Base-by-base conservation (phyloP, 1,140 invertebrate genomes). In the Stratiolaelaps scimitus region DNA sequence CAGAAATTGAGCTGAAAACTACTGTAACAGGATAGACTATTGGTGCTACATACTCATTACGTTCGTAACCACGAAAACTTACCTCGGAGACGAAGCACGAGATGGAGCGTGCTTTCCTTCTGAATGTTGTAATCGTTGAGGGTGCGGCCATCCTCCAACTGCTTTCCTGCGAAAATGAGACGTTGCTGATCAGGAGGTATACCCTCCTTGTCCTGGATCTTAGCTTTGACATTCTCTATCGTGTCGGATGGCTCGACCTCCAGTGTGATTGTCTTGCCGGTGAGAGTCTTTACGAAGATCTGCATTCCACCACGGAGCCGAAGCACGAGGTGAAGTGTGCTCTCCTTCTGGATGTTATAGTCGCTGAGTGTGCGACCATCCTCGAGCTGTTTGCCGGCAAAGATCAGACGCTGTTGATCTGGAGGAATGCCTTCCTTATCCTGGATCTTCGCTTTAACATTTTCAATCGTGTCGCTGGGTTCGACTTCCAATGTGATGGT, bases 381-480 rank as follows among this genome's bases (percentile, higher is more conserved):
- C 74, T 81, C 78, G 7, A 80, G 69, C 69, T 78, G 78, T 69
- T 77, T 79, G 45, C 80, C 80, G 70, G 79, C 78, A 72, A 81
- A 81, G 69, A 81, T 80, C 60, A 81, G 69, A 65, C 80, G 72
- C 66, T 81, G 77, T 65, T 81, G 78, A 68, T 80, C 78, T 68
- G 76, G 76, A 64, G 78, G 78, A 68, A 74, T 77, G 71, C 77
- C 77, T 73, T 82, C 80, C 71, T 81, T 82, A 70, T 81, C 80
- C 76, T 92, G 88, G 74, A 93, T 92, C 75, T 92, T 92, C 19
- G 88, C 85, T 75, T 93, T 93, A 1, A 93, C 89, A 85, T 92
- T 91, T 78, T 92, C 88, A 74, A 93, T 93, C 29, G 89, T 91
- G 76, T 94, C 89, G 46, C 86, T 89, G 23, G 66, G 72, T 68